Base-by-base conservation (phyloP, 2,888 invertebrate genomes). In the Standfussiana lucernea region DNA sequence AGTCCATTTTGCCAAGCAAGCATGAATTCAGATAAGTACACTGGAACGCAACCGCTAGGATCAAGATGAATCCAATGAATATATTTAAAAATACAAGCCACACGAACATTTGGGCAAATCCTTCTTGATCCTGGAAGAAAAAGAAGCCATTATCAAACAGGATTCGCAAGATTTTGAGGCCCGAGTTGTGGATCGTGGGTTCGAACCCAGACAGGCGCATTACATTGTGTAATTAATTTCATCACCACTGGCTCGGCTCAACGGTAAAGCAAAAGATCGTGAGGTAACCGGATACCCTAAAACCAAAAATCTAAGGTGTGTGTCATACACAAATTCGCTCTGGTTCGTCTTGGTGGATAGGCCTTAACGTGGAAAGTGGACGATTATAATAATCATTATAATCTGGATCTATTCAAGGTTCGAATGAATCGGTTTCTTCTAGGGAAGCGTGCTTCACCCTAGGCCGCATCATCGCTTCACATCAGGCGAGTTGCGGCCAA, bases 91-190 rank as follows among this genome's bases (percentile, higher is more conserved):
- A 92, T 1, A 87, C 87, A 28, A 89, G 1, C 92, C 91, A 92
- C 1, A 94, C 92, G 66, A 93, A 94, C 0, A 90, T n/a, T 73
- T 94, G 94, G 0, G 91, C 87, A 2, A 91, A 77, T 0, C 93
- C 94, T 86, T 93, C 93, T 61, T 91, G 86, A 53, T 92, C 90
- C 94, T 94, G 89, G 1, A 77, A 80, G 0, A 61, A 40, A 64
- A 47, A 45, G 5, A n/a, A 2, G 6, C 2, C 4, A 15, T 53
- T 24, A 40, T 21, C 21, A 53, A 53, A 53, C 11, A 53, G 0
- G n/a, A 53, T 53, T 53, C 11, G n/a, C 24, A 50, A 10, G 50
- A 50, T 50, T 50, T 24, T 8, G 32, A 32, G 10, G 59, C 3
- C 32, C 4, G 21, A 47, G 21, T 8, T 47, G 21, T 21, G 18